phyloP scores from a whole-genome alignment of 2,888 invertebrate genomes.

The Podabrus alpinus region DNA sequence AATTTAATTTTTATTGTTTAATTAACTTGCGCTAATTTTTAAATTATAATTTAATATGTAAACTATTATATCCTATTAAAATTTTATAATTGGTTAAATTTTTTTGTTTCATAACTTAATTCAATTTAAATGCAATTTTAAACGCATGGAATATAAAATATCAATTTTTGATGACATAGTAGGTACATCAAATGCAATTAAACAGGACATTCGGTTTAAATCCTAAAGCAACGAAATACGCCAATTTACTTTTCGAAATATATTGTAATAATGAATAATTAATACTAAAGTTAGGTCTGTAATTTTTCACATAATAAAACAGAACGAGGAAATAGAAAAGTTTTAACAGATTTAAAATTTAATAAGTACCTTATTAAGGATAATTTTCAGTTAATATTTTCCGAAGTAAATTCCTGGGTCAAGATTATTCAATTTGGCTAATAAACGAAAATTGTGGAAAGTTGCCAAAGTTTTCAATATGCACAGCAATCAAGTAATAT shows the following conservation, averaged over 20 bases:
- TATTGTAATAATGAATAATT: too few species aligned
- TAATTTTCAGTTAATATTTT: not conserved
- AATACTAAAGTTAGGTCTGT: not conserved
- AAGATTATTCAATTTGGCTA: not conserved
- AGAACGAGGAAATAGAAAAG: not conserved
- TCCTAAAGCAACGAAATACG: not conserved
- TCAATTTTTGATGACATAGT: not conserved
- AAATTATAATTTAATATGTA: too few species aligned
- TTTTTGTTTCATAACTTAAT: too few species aligned
- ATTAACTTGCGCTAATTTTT: too few species aligned
- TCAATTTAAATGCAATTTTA: too few species aligned
- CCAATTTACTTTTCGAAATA: not conserved
- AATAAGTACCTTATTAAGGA: too few species aligned
- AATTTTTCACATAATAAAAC: not conserved
- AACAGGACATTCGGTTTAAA: too few species aligned
- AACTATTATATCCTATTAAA: too few species aligned
- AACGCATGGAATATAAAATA: too few species aligned
- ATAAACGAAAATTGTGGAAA: not conserved
- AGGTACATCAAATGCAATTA: not conserved
- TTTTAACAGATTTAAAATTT: not conserved
- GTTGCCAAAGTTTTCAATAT: too few species aligned
- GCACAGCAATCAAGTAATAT: not conserved
- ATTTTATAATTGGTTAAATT: too few species aligned
- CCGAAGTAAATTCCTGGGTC: not conserved
- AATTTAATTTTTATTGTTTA: too few species aligned